Evolutionary conservation across 2,113 vertebrate genomes (phyloP).

Genomic region (Miniopterus natalensis): DNA sequence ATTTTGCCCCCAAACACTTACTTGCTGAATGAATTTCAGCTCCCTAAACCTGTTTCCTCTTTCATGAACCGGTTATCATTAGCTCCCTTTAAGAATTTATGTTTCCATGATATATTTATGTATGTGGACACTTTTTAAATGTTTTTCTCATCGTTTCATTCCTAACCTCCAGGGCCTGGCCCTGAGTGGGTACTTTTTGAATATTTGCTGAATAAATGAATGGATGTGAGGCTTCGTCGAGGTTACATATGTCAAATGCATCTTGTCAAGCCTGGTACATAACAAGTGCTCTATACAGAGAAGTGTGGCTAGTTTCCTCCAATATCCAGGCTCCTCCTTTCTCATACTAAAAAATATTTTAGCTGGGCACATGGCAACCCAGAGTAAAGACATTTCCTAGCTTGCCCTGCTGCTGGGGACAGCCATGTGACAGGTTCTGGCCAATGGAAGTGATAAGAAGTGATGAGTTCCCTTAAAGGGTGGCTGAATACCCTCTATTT

Average conservation of each 20-base stretch:
- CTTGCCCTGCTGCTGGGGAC: neutral
- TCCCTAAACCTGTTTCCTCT: neutral
- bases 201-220: neutral
- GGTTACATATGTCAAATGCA: neutral
- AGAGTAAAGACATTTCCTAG: constrained; percentile 43
- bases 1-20: neutral
- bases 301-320: neutral
- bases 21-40: neutral
- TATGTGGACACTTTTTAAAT: neutral
- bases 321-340: neutral
- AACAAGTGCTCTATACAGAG: neutral
- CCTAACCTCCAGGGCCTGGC: neutral
- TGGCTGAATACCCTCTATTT: neutral
- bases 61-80: neutral
- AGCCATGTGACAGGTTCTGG: neutral
- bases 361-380: neutral
- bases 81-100: neutral
- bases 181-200: neutral
- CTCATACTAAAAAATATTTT: neutral
- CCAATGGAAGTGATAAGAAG: neutral
- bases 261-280: neutral
- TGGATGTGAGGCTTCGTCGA: neutral
- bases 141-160: neutral
- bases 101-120: neutral
- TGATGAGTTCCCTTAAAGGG: neutral